Evolutionary conservation across 2,797 vertebrate species (phyloP).

Genomic region (Sarcoramphus papa): DNA sequence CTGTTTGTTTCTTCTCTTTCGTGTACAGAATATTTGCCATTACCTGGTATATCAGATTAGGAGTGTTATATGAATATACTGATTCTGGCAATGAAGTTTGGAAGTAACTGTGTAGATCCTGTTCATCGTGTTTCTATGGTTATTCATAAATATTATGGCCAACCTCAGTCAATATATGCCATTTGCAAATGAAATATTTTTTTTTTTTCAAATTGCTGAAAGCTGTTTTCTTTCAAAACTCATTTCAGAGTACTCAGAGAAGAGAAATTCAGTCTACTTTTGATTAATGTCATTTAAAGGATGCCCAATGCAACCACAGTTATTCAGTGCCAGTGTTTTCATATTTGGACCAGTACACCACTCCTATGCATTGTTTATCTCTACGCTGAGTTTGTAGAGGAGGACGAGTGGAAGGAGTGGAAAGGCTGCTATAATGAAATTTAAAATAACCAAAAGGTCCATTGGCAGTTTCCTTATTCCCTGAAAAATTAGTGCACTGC

Average conservation of each 20-base stretch:
- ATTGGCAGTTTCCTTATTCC: not conserved
- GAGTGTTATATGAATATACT: constrained; percentile 18
- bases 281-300: constrained; percentile 40
- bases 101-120: constrained; percentile 48
- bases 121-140: constrained; percentile 63
- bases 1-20: constrained; percentile 20
- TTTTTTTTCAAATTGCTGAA: constrained; percentile 45
- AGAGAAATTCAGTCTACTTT: constrained; percentile 25
- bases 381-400: not conserved
- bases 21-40: constrained; percentile 10
- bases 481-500: constrained; percentile 28
- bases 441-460: not conserved
- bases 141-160: constrained; percentile 65
- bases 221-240: constrained; percentile 59
- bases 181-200: constrained; percentile 42
- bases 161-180: constrained; percentile 52
- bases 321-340: not conserved
- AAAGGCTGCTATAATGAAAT: constrained; percentile 22
- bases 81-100: constrained; percentile 38
- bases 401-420: not conserved
- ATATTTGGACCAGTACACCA: not conserved
- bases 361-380: not conserved
- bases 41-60: constrained; percentile 35
- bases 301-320: constrained; percentile 8
- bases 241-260: constrained; percentile 16